A percentile compares a stretch with the other conserved stretches of the same genome.
Conservation (phyloP, 2,888 invertebrate genomes). For the Leptinotarsa peninsularis region DNA sequence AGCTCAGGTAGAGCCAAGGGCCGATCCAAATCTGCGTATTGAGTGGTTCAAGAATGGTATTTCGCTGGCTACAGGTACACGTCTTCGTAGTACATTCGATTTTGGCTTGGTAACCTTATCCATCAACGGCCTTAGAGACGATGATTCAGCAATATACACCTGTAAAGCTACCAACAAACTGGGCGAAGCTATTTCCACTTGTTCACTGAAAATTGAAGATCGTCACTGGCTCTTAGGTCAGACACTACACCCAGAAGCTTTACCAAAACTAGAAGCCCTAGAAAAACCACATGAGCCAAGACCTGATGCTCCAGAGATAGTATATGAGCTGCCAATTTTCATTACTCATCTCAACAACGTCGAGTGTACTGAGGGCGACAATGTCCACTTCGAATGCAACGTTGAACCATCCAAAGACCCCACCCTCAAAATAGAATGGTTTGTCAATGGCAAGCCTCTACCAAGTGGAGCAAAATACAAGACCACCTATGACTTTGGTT, state of each 20-base stretch:
- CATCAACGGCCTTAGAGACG: slow-evolving; percentile 85
- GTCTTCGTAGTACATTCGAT: slow-evolving; percentile 94
- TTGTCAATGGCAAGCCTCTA: slow-evolving; percentile 90
- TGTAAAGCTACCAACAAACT: slow-evolving; percentile 93
- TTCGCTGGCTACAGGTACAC: slow-evolving; percentile 85
- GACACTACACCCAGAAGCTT: slow-evolving; percentile 88
- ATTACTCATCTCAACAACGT: slow-evolving; percentile 92
- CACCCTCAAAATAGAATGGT: slow-evolving; percentile 93
- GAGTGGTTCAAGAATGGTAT: slow-evolving; percentile 96
- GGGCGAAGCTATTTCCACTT: slow-evolving; percentile 94
- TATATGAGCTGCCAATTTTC: slow-evolving; percentile 88
- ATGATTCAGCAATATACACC: slow-evolving; percentile 95
- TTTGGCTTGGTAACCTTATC: slow-evolving; percentile 95
- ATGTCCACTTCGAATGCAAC: slow-evolving; percentile 90
- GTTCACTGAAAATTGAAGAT: slow-evolving; percentile 89
- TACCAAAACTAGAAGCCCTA: slow-evolving; percentile 86
- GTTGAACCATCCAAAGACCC: slow-evolving; percentile 94
- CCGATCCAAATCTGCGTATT: slow-evolving; percentile 87
- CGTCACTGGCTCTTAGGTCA: slow-evolving; percentile 89
- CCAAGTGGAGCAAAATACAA: slow-evolving; percentile 91
- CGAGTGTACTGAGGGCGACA: slow-evolving; percentile 88
- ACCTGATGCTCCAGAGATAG: slow-evolving; percentile 79
- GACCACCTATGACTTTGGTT: slow-evolving; percentile 95
- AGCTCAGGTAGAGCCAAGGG: slow-evolving; percentile 91
- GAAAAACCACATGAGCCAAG: slow-evolving; percentile 82